Conservation (phyloP, 2,888 invertebrate species). For the Lithophane ornitopus region DNA sequence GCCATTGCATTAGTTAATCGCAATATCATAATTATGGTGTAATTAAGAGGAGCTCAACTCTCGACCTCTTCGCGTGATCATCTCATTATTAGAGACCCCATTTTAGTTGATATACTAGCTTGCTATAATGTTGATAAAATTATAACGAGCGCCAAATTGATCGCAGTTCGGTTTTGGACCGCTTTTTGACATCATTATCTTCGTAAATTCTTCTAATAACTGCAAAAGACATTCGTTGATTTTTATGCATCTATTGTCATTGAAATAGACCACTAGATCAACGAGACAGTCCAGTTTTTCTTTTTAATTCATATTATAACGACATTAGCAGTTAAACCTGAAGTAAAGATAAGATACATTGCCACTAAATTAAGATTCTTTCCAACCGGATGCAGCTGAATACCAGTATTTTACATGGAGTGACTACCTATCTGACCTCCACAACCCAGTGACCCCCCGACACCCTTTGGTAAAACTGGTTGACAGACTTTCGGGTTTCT, state of each 20-base stretch:
- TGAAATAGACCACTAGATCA: too few species aligned
- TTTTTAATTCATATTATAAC: not conserved
- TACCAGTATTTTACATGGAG: too few species aligned
- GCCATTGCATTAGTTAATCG: not conserved
- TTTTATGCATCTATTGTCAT: not conserved
- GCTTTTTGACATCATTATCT: not conserved
- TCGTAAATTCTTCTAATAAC: not conserved
- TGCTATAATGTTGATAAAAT: not conserved
- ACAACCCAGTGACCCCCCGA: too few species aligned
- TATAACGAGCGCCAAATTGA: too few species aligned
- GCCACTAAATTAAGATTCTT: too few species aligned
- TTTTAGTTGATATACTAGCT: not conserved
- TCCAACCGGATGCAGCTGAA: too few species aligned
- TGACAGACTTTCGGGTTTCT: too few species aligned
- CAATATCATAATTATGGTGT: slow-evolving; percentile 2
- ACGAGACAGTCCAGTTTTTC: too few species aligned
- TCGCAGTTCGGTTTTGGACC: not conserved
- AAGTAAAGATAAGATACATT: not conserved
- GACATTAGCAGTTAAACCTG: not conserved
- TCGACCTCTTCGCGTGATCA: not conserved
- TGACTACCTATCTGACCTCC: too few species aligned
- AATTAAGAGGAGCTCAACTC: slow-evolving; percentile 4
- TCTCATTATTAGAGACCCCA: not conserved
- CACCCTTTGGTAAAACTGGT: too few species aligned
- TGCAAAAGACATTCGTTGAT: not conserved